Percentiles rank a stretch among this genome's conserved stretches.
Evolutionary conservation across 2,113 vertebrate genomes (phyloP).

Genomic region (Macaca fascicularis): T2T-MFA8v1.1 NC_088376.1:80948501-80949000

Average conservation of each 20-base stretch:
- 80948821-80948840: background rate
- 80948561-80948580: background rate
- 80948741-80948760: background rate
- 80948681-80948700: background rate
- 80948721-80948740: background rate
- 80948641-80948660: background rate
- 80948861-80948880: background rate
- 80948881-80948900: background rate
- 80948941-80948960: background rate
- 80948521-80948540: background rate
- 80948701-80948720: background rate
- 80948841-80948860: background rate
- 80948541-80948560: background rate
- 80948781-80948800: background rate
- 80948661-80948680: background rate
- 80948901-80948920: background rate
- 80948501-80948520: background rate
- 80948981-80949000: background rate
- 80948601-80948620: background rate
- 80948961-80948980: background rate
- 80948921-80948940: background rate
- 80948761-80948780: background rate
- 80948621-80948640: background rate
- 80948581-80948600: conserved; percentile 42
- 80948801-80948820: background rate